These are phyloP conservation scores for Dorcus hopei DNA, from an alignment of 2,888 invertebrate species.

Conservation along the genomic window DNA sequence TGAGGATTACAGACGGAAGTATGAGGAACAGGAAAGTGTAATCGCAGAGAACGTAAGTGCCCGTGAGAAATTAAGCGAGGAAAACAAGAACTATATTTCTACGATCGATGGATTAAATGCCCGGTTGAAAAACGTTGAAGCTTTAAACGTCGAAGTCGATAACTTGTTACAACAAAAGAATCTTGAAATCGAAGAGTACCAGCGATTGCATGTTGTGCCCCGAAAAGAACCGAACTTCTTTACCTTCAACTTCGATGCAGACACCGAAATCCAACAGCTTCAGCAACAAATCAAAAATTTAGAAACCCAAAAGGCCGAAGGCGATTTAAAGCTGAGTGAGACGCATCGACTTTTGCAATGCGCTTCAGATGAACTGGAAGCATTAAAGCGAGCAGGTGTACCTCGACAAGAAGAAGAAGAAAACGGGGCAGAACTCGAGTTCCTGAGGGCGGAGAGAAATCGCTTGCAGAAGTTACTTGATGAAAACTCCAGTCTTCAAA, in stretches of 20 bases:
- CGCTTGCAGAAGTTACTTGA: slow-evolving; percentile 5
- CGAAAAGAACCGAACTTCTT: too few relatives aligned
- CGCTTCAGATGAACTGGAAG: neutral
- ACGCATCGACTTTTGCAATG: slow-evolving; percentile 41
- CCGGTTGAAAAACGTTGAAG: slow-evolving; percentile 2
- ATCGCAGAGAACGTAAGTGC: slow-evolving; percentile 9
- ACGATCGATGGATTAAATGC: slow-evolving; percentile 13
- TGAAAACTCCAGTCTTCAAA: slow-evolving; percentile 5
- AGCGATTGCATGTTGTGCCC: neutral
- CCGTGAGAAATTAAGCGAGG: slow-evolving; percentile 19
- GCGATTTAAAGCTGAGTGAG: neutral
- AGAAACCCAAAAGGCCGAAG: slow-evolving; percentile 7
- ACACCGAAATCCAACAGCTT: neutral
- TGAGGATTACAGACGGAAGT: slow-evolving; percentile 25
- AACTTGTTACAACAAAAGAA: neutral
- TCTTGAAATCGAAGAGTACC: neutral
- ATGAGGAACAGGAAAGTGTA: slow-evolving; percentile 20
- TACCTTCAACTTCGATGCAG: too few relatives aligned
- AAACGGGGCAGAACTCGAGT: slow-evolving; percentile 23
- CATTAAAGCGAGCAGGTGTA: neutral
- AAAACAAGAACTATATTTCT: slow-evolving; percentile 18
- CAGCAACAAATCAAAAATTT: slow-evolving; percentile 1
- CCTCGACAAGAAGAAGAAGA: slow-evolving; percentile 21
- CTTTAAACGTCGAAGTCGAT: slow-evolving; percentile 6
- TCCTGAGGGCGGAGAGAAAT: slow-evolving; percentile 4